Evolutionary conservation across 2,888 invertebrate species (phyloP).

Genomic region (Ceramica pisi): DNA sequence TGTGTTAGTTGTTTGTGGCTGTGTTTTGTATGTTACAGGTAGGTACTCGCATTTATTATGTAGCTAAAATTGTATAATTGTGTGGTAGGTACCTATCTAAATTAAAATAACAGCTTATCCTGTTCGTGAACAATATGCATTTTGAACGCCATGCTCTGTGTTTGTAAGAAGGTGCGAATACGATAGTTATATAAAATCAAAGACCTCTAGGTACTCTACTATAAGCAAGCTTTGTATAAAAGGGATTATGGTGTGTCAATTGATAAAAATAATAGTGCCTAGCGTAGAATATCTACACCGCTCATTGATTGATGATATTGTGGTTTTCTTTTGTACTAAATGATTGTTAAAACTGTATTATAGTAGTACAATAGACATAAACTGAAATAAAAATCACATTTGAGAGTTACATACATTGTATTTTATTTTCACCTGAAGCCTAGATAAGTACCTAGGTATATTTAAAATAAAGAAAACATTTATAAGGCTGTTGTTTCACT

Average conservation of each 20-base stretch:
- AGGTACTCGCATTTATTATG: conserved; percentile 16
- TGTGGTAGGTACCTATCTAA: conserved; percentile 7
- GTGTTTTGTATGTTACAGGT: conserved; percentile 14
- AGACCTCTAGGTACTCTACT: conserved; percentile 43
- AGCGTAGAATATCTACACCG: conserved; percentile 80
- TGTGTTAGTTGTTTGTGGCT: conserved; percentile 28
- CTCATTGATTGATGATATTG: conserved; percentile 75
- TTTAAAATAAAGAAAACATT: no score
- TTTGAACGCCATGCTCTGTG: conserved; percentile 12
- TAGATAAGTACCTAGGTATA: no score
- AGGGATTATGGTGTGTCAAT: conserved; percentile 84
- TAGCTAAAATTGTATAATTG: conserved; percentile 3
- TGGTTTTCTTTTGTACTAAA: conserved; percentile 65
- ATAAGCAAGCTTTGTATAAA: conserved; percentile 65
- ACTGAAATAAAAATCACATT: conserved; percentile 78
- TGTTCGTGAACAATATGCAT: conserved; percentile 7
- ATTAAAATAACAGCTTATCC: conserved; percentile 1
- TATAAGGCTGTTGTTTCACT: no score
- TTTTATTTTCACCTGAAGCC: conserved; percentile 18
- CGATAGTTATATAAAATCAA: conserved; percentile 31
- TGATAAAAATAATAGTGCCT: conserved; percentile 89
- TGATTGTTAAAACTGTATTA: conserved; percentile 69
- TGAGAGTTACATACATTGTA: conserved; percentile 53
- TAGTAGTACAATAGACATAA: conserved; percentile 73
- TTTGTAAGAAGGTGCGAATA: conserved; percentile 14